Evolutionary conservation across 2,113 vertebrate species (phyloP), one percentile per base, ranked within the genome.

Genomic region (Hylia prasina): DNA sequence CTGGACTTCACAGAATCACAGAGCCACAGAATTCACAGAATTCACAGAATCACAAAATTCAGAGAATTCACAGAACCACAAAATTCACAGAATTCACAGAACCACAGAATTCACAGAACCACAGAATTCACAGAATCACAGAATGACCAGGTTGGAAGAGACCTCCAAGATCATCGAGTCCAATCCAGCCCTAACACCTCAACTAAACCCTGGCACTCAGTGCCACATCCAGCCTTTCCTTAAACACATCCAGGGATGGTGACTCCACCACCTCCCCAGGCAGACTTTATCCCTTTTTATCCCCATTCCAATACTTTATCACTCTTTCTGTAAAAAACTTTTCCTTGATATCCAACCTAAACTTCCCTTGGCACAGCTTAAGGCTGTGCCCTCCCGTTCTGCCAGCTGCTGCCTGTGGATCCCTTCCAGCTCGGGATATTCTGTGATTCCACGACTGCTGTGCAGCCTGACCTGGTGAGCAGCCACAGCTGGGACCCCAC

Each of bases 381-480:
- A 7, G 21, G 21, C 56, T 57, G 21, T n/a, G 21, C 14, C 54
- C 54, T n/a, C 31, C 10, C 10, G 6, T 57, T n/a, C 33, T 35
- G 33, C 35, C 56, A 23, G 14, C 20, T 24, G 56, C 56, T 57
- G 56, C 27, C 51, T 35, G 51, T 9, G 21, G 44, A 9, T 25
- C 44, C 61, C 63, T 37, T 3, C 50, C 68, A 50, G 0, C 31
- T 42, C 2, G 0, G 42, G 42, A 5, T 28, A 3, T 16, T 27
- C 23, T 25, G 51, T 30, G 51, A 9, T 11, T 23, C 68, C 28
- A 5, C 2, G 9, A 2, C 6, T 56, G 44, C 66, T 20, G 39
- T 7, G 66, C 45, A 48, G 37, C 3, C 11, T 50, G 70, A 16
- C 28, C 7, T 8, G 31, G 31, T 24, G 65, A 79, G 61, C n/a